Evolutionary conservation across 2,888 invertebrate species (phyloP), one percentile per base, ranked within the genome.

Genomic region (Dastarcus helophoroides): DNA sequence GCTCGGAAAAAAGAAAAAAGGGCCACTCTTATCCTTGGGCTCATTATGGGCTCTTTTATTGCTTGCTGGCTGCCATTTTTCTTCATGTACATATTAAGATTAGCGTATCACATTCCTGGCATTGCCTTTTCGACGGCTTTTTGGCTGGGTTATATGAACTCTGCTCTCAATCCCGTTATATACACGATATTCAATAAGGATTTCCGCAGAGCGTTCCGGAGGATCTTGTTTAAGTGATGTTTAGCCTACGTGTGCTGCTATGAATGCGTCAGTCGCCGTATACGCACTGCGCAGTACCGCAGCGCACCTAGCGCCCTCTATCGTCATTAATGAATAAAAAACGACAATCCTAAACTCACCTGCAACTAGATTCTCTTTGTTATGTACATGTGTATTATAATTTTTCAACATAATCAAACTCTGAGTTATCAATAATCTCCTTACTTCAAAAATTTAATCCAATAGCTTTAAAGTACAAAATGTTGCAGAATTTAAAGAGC

Each of bases 61-160:
- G 82, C 93, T 35, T 94, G 94, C 57, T 95, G 97, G 97, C 68
- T 97, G 54, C 97, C 97, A 1, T 98, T 98, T 64, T 98, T 97
- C 73, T 81, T 88, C 58, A 71, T 91, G 41, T 91, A 91, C 59
- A 88, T 91, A 50, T 63, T 90, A 32, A 79, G 82, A 54, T 84
- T 90, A 5, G 73, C 85, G 33, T 80, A 84, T 59, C 67, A 75
- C 26, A 84, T 90, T 51, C 86, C 89, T 1, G 73, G 72, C 8
- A 77, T 80, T 49, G 86, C 85, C 24, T 94, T 93, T 55, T 83
- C 86, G 33, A 79, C 90, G 43, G 93, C 90, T 19, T 94, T 94
- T 65, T 94, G 94, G 94, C 67, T 94, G 42, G 94, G 94, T 22
- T 95, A 94, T 60, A 90, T 90, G 80, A 94, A 94, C 64, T 93